Evolutionary conservation across 23 tunicate species (phyloP), one percentile per base, ranked within the genome.

Genomic region (Diplosoma virens): DNA sequence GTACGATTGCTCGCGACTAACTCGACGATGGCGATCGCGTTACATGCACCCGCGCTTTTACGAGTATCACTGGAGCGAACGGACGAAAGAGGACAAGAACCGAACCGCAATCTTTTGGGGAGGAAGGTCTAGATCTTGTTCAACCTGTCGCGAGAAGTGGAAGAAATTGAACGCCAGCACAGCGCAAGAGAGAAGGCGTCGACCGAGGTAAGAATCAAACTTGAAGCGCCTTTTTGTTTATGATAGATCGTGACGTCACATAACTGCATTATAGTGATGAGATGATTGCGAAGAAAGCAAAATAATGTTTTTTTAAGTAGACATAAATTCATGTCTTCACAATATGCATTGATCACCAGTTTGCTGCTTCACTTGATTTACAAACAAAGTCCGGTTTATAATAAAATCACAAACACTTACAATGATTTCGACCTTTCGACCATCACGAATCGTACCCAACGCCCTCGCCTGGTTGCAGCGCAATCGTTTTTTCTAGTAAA

Each of bases 31-130:
- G 41, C 83, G 83, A 2, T 27, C 52, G 5, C 27, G 79, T 6
- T 30, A 3, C 36, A 47, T 30, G 22, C 71, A 32, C 3, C 54
- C 55, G 60, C 32, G 78, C 2, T 47, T 47, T 29, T 78, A 78
- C 45, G 74, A 54, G 27, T 81, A 81, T 59, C 37, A 71, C 7
- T 81, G 72, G 72, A 81, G 86, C 63, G 86, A 81, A 37, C 71
- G 79, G 59, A 24, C 37, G 14, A 71, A 81, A 50, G 86, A 81
- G 47, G 86, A 81, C 29, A 81, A 72, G 27, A 22, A 20, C 1
- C 59, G 47, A 2, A 17, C 65, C 1, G n/a, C 55, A 16, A 17
- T 34, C 18, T 45, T 33, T 21, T 58, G 60, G 47, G 32, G 32
- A 3, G 25, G 53, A 4, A 33, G 60, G 4, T 25, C 63, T 1